Evolutionary conservation across 2,888 invertebrate genomes (phyloP).

Genomic region (Malacosoma neustria): DNA sequence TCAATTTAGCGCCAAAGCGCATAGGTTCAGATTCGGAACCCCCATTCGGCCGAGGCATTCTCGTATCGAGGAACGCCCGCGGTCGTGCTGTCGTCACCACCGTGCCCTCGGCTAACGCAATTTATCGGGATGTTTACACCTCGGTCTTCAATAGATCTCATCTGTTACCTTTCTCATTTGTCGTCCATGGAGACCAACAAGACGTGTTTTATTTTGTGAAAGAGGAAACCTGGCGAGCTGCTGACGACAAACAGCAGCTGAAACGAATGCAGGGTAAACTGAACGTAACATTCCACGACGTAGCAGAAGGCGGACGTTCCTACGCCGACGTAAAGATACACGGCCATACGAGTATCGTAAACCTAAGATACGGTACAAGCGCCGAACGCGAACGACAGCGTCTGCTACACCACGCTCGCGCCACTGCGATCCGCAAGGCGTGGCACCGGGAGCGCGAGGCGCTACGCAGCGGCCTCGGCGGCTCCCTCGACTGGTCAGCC

Average conservation of each 20-base stretch:
- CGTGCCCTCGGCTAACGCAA: conserved; percentile 92
- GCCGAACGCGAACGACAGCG: conserved; percentile 92
- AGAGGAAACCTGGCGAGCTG: conserved; percentile 91
- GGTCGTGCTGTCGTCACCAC: conserved; percentile 89
- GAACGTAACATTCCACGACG: conserved; percentile 93
- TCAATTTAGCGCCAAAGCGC: conserved; percentile 82
- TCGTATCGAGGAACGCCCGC: conserved; percentile 86
- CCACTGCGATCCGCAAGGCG: conserved; percentile 90
- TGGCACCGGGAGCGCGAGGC: conserved; percentile 95
- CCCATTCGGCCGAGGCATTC: conserved; percentile 90
- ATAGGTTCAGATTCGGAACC: conserved; percentile 91
- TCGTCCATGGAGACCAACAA: conserved; percentile 91
- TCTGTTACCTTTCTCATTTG: conserved; percentile 89
- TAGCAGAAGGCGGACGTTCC: conserved; percentile 83
- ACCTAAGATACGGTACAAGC: conserved; percentile 95
- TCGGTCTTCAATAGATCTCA: conserved; percentile 93
- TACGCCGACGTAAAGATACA: conserved; percentile 93
- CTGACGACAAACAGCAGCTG: conserved; percentile 90
- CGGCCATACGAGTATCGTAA: conserved; percentile 91
- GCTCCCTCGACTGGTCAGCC: conserved; percentile 89
- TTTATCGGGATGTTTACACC: conserved; percentile 93
- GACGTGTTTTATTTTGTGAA: conserved; percentile 96
- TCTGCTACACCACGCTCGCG: conserved; percentile 91
- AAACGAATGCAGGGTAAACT: conserved; percentile 93
- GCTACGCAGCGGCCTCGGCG: conserved; percentile 83